Evolutionary conservation across 2,797 vertebrate genomes (phyloP).

Genomic region (Gadopsis bispinosus): DNA sequence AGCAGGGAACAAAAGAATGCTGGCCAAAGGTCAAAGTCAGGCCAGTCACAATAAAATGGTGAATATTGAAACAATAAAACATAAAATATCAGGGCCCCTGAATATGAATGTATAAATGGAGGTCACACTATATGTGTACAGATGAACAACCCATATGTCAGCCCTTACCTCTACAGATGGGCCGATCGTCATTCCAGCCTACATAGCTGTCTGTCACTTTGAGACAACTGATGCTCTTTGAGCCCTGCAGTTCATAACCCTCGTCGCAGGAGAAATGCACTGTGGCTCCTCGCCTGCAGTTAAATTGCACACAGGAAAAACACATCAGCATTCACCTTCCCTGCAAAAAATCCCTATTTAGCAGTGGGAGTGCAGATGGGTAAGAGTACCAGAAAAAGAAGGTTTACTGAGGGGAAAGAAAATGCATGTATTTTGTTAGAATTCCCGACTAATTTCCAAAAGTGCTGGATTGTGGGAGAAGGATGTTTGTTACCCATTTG

Average conservation of each 20-base stretch:
- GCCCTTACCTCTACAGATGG: slow-evolving; percentile 94
- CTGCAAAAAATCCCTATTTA: background rate
- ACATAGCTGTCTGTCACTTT: slow-evolving; percentile 96
- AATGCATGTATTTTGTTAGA: slow-evolving; percentile 34
- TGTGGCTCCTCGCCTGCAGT: slow-evolving; percentile 92
- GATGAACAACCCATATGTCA: slow-evolving; percentile 18
- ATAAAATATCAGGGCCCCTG: background rate
- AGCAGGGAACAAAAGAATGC: slow-evolving; percentile 40
- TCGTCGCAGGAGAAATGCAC: slow-evolving; percentile 98
- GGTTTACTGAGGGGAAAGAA: background rate
- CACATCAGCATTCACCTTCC: slow-evolving; percentile 10
- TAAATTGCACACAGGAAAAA: slow-evolving; percentile 42
- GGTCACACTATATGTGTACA: slow-evolving; percentile 25
- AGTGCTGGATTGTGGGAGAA: slow-evolving; percentile 57
- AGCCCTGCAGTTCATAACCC: slow-evolving; percentile 97
- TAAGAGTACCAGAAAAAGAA: slow-evolving; percentile 23
- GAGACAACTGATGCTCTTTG: slow-evolving; percentile 98
- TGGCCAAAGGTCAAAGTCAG: slow-evolving; percentile 60
- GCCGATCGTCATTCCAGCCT: slow-evolving; percentile 98
- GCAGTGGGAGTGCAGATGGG: slow-evolving; percentile 18
- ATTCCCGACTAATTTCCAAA: slow-evolving; percentile 50
- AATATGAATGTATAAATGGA: slow-evolving; percentile 30
- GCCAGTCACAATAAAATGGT: slow-evolving; percentile 41
- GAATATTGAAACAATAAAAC: slow-evolving; percentile 21
- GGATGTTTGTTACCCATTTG: slow-evolving; percentile 74